Evolutionary conservation across 2,888 invertebrate genomes (phyloP), one percentile per base, ranked within the genome.

Genomic region (Drosophila flavopinicola): DNA sequence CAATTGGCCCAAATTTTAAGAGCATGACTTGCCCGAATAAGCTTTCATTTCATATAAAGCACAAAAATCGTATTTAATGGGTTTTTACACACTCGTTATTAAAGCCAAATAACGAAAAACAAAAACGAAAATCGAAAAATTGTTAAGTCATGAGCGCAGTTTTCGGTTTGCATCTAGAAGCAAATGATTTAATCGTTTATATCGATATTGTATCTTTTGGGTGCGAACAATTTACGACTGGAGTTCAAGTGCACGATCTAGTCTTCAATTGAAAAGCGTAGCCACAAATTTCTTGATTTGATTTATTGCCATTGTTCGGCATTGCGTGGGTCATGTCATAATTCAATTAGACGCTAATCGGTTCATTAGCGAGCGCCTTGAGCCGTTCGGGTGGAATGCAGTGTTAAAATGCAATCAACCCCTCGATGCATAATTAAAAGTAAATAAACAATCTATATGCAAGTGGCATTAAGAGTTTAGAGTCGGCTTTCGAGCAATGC

Each of bases 371-470:
- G 66, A 42, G 15, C 56, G 42, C 54, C 48, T 64, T 68, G 52
- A 45, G 53, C 61, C 48, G 25, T 30, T 27, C 15, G 10, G n/a
- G n/a, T 20, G 20, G 20, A 49, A 29, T 51, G 48, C 64, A 37
- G 25, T 13, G 49, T 75, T 69, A 58, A 66, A 77, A 69, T 74
- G 75, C 84, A 75, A 57, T 84, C 63, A 60, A 75, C 72, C 53
- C 57, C 53, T 42, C 29, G 38, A 52, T 38, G 23, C 39, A 33
- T 49, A 38, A 65, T 59, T 58, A 75, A 66, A 52, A 44, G 44
- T 56, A 53, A 80, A 70, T 78, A 70, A 67, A 74, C 82, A 87
- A 87, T 82, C 76, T 85, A 85, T 85, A 87, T 82, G 82, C 87
- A 69, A 66, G 75, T 35, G 61, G 84, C 64, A 74, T 83, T 87